Base-by-base conservation (phyloP, 1,140 invertebrate species). In the Galleria mellonella region DNA sequence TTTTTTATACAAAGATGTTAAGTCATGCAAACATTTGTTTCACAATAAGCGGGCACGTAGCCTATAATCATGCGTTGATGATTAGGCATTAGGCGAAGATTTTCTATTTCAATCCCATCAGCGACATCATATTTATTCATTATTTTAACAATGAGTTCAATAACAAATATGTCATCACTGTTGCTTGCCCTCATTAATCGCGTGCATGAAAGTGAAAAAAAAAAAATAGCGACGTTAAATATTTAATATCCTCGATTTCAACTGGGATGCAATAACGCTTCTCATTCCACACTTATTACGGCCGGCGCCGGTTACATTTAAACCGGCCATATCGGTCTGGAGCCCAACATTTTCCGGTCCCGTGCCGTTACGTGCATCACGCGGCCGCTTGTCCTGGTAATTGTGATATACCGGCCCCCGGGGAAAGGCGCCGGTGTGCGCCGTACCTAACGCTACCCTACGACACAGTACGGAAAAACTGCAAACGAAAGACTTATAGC, bases 351-450 rank as follows among this genome's bases (percentile, higher is more conserved):
- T 23, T 23, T 23, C 17, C 17, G 17, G 2, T 23, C 17, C 17
- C 6, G 57, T 48, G 59, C 57, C 48, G 50, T 61, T 63, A 50
- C 65, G 67, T 74, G 71, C 47, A 47, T 52, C 63, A 69, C 62
- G 60, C 65, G 61, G 55, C 37, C 35, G 39, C 51, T 49, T 42
- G 54, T 47, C 49, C 43, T 48, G 31, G 55, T 76, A 73, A 76
- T 76, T 69, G 72, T 73, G 67, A 76, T 68, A 57, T 76, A 76
- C 62, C 45, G 70, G 38, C 51, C 72, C 62, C 62, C 43, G 11
- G 65, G 58, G 66, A 52, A n/a, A n/a, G n/a, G n/a, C 13, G 35
- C 29, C 32, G 38, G 40, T 33, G 12, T 36, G 43, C 46, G 43
- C 53, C 46, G 44, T 43, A 12, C 56, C 62, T 47, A 55, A 56